Evolutionary conservation across 1,140 invertebrate species (phyloP), one percentile per base, ranked within the genome.

Genomic region (Drosophila nigromelanica): DNA sequence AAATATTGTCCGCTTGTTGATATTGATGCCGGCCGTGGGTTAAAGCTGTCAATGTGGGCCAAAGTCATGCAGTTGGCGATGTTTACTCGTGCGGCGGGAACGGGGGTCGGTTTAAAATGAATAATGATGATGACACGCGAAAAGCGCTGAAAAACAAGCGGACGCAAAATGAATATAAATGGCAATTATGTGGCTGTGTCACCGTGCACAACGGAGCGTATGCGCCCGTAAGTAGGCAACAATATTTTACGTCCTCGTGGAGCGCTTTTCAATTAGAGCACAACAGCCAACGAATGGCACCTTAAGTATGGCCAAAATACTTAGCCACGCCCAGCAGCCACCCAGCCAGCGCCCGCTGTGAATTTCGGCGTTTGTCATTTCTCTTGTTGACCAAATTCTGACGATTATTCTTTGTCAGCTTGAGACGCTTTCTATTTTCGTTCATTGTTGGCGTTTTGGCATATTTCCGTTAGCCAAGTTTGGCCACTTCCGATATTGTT

Each of bases 1-100:
- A 87, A 87, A 89, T 87, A 89, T 89, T 87, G 83, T 70, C 14
- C 76, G 83, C 85, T 81, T 81, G 82, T 87, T 85, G 82, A 85
- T 85, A 85, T 86, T 81, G 78, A 86, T 87, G 78, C 78, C 43
- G 39, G n/a, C 64, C 40, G 27, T 8, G 27, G 37, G 51, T 50
- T 42, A 27, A n/a, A 6, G 45, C 45, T 37, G 64, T 27, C 7
- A n/a, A 63, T 60, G 60, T 74, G 62, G 64, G 66, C 69, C 68
- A 79, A 81, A 81, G 77, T 69, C 80, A 76, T 51, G 40, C 64
- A 15, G 56, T 15, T 42, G 37, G 24, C 60, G n/a, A 52, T 33
- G 71, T 79, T 78, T 68, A 63, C 76, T 39, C 42, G 54, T 37
- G 30, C 14, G 51, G n/a, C 7, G 30, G 27, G 51, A 52, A 35